Evolutionary conservation across 2,888 invertebrate species (phyloP), one percentile per base, ranked within the genome.

Genomic region (Asteroscopus sphinx): DNA sequence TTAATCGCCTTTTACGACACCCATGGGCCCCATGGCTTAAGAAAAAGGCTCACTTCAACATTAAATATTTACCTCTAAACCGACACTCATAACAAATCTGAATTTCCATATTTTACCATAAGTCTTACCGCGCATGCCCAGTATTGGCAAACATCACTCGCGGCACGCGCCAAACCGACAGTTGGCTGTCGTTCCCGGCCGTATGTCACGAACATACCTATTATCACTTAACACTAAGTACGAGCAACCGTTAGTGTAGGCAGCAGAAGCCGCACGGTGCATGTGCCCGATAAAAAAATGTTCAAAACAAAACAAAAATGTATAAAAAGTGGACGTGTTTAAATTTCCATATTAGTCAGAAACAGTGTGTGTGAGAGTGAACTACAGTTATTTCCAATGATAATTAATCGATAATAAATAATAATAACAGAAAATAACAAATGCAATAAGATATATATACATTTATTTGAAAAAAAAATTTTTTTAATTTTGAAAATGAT

Each of bases 301-400:
- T 56, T 37, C 63, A 67, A 61, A 66, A 60, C 55, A 68, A 73
- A 81, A 71, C n/a, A 52, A 58, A 82, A 76, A 88, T 86, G 84
- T 87, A 91, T 90, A 90, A 85, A 89, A 89, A 77, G 74, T 80
- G 74, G 62, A 37, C 61, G 58, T 65, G 65, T 47, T 40, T 37
- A 28, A 62, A 51, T 73, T 70, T 66, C 48, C 56, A 62, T 64
- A 62, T 82, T 84, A 90, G 84, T 90, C 70, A 56, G 57, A 64
- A 54, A 57, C 61, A 37, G 80, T 70, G 73, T 68, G 79, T 79
- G 84, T 73, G 57, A 70, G 57, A 68, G 81, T 80, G 79, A 55
- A 67, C 69, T 62, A 40, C 56, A 36, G 25, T 52, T 45, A 54
- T 53, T 25, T 56, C 1, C 33, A 44, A 49, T 42, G 40, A 17